Conservation (phyloP, 2,888 invertebrate genomes). For the Lepidonotus clava region DNA sequence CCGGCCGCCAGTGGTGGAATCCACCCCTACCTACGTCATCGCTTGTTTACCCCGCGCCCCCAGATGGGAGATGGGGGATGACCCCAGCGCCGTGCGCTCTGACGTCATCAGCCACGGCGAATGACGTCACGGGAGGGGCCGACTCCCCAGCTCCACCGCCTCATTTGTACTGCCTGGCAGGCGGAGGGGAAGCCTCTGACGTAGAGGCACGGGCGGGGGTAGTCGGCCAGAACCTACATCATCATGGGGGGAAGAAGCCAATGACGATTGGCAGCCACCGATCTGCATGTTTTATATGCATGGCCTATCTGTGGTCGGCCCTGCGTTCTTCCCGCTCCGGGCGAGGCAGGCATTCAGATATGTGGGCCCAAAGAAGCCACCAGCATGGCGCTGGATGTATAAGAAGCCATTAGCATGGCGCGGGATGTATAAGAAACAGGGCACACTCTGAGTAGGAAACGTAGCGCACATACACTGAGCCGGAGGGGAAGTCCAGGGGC, state of each 20-base stretch:
- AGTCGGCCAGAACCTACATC: no score
- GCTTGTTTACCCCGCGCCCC: not conserved
- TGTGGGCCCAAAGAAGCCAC: not conserved
- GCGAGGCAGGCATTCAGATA: not conserved
- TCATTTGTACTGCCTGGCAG: no score
- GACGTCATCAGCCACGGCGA: conserved; percentile 23
- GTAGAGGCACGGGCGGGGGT: not conserved
- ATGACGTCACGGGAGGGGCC: conserved; percentile 19
- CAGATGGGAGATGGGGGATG: not conserved
- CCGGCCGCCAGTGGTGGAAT: not conserved
- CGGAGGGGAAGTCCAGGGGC: not conserved
- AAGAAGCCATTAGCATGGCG: no score
- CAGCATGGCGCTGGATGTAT: no score
- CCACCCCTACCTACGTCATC: conserved; percentile 5
- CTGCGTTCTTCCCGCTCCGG: no score
- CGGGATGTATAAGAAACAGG: not conserved
- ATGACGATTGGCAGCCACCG: not conserved
- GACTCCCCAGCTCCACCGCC: not conserved
- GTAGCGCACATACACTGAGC: not conserved
- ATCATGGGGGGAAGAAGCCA: no score
- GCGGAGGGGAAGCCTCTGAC: no score
- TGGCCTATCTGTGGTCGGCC: not conserved
- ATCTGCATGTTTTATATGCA: not conserved
- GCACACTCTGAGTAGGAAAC: not conserved
- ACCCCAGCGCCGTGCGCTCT: not conserved